Evolutionary conservation across 2,888 invertebrate genomes (phyloP).

Genomic region (Torymus tubicola): DNA sequence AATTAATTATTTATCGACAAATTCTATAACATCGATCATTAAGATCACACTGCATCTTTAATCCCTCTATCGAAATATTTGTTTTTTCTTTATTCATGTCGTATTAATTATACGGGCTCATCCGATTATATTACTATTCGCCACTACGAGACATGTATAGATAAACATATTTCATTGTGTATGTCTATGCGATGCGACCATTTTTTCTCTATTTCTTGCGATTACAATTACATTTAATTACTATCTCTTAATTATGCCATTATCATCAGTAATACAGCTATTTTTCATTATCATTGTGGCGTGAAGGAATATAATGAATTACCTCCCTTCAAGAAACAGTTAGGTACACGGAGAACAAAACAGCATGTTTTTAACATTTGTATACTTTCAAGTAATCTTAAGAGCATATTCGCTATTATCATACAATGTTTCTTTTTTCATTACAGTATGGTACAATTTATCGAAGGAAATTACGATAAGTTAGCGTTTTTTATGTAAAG

Average conservation of each 20-base stretch:
- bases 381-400: conserved; percentile 58
- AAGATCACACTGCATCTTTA: conserved; percentile 53
- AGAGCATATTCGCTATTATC: conserved; percentile 57
- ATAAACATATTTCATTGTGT: conserved; percentile 47
- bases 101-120: conserved; percentile 43
- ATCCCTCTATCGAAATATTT: conserved; percentile 45
- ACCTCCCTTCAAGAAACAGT: conserved; percentile 40
- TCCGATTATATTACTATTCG: conserved; percentile 43
- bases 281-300: conserved; percentile 48
- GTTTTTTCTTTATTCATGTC: conserved; percentile 52
- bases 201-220: conserved; percentile 54
- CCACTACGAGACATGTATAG: conserved; percentile 45
- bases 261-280: conserved; percentile 50
- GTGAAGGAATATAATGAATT: conserved; percentile 52
- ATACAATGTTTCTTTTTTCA: conserved; percentile 54
- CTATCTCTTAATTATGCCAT: conserved; percentile 53
- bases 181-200: conserved; percentile 36
- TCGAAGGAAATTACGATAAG: conserved; percentile 57
- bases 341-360: conserved; percentile 54
- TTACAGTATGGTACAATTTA: conserved; percentile 59
- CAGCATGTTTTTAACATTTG: conserved; percentile 57
- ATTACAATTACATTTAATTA: conserved; percentile 46
- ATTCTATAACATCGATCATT: conserved; percentile 57
- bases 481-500: conserved; percentile 58
- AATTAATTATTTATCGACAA: conserved; percentile 59